Evolutionary conservation across 2,888 invertebrate species (phyloP), one percentile per base, ranked within the genome.

Genomic region (Poecilobothrus nobilitatus): DNA sequence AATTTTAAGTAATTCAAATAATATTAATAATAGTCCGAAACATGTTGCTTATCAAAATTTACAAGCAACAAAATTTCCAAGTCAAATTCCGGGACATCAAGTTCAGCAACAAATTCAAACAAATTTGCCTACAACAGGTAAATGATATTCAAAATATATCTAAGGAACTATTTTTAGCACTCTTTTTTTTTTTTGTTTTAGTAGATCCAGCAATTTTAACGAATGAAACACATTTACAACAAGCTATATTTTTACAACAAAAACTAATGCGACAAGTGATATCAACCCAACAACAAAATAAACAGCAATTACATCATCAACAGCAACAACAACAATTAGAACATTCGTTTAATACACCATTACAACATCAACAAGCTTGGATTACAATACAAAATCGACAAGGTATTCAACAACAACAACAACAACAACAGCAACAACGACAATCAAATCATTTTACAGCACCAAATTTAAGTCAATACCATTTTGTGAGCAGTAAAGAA

Each of bases 221-320:
- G 18, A 53, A 53, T 53, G 53, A 53, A 53, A 53, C 53, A 18
- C 53, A 53, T n/a, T 53, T 53, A n/a, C 53, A 53, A n/a, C 53
- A 53, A n/a, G 53, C 53, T 1, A 53, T 53, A 18, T 53, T 53
- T 6, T 53, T 53, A n/a, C 53, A 53, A 53, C 53, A 53, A 53
- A 53, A 53, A 53, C 18, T 53, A 53, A 53, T 53, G 53, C 53
- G 53, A n/a, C 53, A 53, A n/a, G 18, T 53, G 7, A 18, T 53
- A 53, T 53, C 53, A 3, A 18, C 53, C 9, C 53, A 88, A 72
- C 88, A 88, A 76, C 89, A 89, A 6, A 89, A 89, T 78, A 80
- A 86, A 71, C 79, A 89, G 44, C 89, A 90, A 76, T 89, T 90
- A 74, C 86, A 89, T 75, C 79, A 87, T 44, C 53, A 53, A 53